phyloP scores from a whole-genome alignment of 2,888 invertebrate genomes.

The Notodonta ziczac region DNA sequence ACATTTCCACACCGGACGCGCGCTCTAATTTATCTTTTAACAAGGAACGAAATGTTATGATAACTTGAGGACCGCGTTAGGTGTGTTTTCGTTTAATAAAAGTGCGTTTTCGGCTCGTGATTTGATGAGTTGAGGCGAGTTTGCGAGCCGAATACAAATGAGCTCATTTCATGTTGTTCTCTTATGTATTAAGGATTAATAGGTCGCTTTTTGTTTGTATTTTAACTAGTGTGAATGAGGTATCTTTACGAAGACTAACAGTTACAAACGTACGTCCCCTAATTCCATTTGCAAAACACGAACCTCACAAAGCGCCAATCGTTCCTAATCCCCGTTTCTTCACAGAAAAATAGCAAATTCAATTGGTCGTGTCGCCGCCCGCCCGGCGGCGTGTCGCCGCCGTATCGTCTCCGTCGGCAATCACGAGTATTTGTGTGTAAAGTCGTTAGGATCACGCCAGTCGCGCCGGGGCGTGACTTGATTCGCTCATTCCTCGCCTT shows the following conservation, averaged over 20 bases:
- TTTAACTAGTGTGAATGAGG: too few relatives aligned
- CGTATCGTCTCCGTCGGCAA: conserved; percentile 4
- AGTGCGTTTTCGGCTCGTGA: conserved; percentile 68
- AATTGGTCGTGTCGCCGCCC: conserved; percentile 7
- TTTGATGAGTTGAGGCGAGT: conserved; percentile 72
- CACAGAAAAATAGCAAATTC: conserved; percentile 9
- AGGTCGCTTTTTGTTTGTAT: too few relatives aligned
- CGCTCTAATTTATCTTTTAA: conserved; percentile 78
- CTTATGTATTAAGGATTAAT: conserved; percentile 18
- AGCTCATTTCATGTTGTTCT: conserved; percentile 53
- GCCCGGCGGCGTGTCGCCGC: conserved; percentile 3
- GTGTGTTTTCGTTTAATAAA: conserved; percentile 77
- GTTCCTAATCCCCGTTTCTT: conserved; percentile 1
- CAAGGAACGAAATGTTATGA: conserved; percentile 72
- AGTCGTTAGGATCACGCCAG: conserved; percentile 11
- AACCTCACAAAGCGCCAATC: conserved; percentile 5
- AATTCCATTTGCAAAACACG: conserved; percentile 5
- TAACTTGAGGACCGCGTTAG: conserved; percentile 74
- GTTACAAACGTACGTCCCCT: not conserved
- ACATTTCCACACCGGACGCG: conserved; percentile 64
- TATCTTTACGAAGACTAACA: not conserved
- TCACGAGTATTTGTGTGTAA: conserved; percentile 9
- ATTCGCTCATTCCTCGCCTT: conserved; percentile 6
- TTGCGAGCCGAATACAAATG: conserved; percentile 59
- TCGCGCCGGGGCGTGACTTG: conserved; percentile 8